Conservation (phyloP, 1,140 invertebrate species). For the Mercenaria mercenaria region DNA sequence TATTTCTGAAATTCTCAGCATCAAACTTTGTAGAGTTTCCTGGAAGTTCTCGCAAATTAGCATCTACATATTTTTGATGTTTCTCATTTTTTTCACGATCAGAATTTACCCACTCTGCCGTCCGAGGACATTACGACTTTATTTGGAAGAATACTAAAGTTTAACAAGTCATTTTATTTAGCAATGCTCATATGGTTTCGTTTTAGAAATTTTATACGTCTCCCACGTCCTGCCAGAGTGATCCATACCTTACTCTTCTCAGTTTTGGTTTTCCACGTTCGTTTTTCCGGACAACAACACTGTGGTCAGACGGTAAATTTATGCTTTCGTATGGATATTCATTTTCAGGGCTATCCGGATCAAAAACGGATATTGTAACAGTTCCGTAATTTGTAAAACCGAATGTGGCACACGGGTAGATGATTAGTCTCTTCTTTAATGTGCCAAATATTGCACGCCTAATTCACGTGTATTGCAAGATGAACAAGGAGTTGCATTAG, state of each 20-base stretch:
- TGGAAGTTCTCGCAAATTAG: neutral
- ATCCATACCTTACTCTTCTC: neutral
- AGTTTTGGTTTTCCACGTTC: neutral
- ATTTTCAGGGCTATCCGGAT: neutral
- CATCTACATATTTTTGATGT: neutral
- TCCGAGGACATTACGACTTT: neutral
- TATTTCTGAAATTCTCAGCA: neutral
- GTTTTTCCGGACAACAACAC: neutral
- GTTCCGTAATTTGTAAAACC: neutral
- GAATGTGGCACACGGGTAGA: too few relatives aligned
- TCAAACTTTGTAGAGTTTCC: neutral
- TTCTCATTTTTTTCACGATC: neutral
- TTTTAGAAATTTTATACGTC: neutral
- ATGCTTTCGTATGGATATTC: neutral
- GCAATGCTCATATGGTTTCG: too few relatives aligned
- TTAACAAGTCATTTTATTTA: too few relatives aligned
- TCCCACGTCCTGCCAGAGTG: neutral
- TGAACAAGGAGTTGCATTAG: too few relatives aligned
- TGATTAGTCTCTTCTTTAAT: too few relatives aligned
- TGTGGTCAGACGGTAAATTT: neutral
- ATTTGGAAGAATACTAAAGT: neutral
- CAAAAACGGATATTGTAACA: neutral
- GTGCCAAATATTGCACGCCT: too few relatives aligned
- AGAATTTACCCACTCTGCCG: too few relatives aligned
- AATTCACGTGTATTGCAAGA: too few relatives aligned